Percentiles rank a stretch among this genome's conserved stretches.
Evolutionary conservation across 2,888 invertebrate genomes (phyloP).

Genomic region (Microplitis deprimator): DNA sequence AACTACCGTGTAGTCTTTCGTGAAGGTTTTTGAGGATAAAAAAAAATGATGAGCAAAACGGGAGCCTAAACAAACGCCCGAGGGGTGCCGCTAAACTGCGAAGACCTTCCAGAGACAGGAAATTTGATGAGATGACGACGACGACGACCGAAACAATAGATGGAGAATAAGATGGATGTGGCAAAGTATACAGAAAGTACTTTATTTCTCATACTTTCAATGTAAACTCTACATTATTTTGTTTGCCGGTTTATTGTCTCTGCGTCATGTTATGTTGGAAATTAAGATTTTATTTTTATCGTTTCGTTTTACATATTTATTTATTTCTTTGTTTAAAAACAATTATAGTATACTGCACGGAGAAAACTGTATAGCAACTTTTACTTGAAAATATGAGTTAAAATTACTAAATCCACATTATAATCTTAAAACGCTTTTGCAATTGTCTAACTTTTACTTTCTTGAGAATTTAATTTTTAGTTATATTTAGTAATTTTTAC

Average conservation of each 20-base stretch:
- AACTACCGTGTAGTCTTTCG: slow-evolving; percentile 27
- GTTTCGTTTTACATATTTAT: background rate
- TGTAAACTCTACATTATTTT: background rate
- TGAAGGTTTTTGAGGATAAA: slow-evolving; percentile 9
- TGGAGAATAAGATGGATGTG: slow-evolving; percentile 22
- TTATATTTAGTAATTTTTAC: no score
- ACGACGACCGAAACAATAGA: slow-evolving; percentile 48
- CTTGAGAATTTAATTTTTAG: no score
- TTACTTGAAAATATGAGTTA: no score
- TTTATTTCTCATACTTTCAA: background rate
- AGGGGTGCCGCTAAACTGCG: slow-evolving; percentile 45
- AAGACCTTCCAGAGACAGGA: slow-evolving; percentile 50
- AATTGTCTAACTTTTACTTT: no score
- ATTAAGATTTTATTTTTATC: background rate
- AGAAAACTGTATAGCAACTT: no score
- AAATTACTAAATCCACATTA: no score
- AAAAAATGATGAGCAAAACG: slow-evolving; percentile 34
- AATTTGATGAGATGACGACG: slow-evolving; percentile 57
- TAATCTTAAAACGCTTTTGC: no score
- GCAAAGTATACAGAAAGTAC: slow-evolving; percentile 9
- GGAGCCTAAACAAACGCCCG: slow-evolving; percentile 46
- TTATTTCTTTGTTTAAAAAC: background rate
- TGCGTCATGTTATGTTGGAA: background rate
- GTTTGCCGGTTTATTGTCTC: slow-evolving; percentile 2
- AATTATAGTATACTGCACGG: no score